These are phyloP conservation scores for Bemisia tabaci DNA, from an alignment of 1,140 invertebrate genomes.

Conservation along the genomic window DNA sequence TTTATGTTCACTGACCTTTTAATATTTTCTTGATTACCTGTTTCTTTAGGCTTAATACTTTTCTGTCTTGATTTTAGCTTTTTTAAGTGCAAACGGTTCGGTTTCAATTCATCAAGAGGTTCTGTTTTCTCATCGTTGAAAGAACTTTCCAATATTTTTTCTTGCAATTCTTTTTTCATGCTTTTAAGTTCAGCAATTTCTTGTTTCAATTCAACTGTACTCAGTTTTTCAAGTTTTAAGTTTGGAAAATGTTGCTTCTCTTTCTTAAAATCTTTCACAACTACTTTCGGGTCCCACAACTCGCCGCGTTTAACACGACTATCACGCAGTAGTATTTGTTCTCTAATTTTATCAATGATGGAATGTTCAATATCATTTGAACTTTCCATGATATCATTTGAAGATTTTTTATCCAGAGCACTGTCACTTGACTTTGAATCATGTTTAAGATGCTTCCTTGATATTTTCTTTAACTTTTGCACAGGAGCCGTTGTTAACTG, in stretches of 20 bases:
- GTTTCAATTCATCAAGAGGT: neutral
- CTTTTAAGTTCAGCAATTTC: neutral
- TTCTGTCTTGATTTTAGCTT: neutral
- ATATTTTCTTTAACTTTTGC: constrained; percentile 22
- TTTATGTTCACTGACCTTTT: neutral
- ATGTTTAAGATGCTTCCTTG: constrained; percentile 14
- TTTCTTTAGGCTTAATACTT: neutral
- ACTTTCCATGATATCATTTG: neutral
- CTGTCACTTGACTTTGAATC: neutral
- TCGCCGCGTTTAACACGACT: too few species aligned
- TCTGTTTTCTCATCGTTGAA: neutral
- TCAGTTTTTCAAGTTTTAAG: neutral
- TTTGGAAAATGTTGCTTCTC: neutral
- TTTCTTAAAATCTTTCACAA: neutral
- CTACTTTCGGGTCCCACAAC: neutral
- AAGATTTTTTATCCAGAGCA: neutral
- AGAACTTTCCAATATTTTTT: neutral
- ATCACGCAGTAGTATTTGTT: neutral
- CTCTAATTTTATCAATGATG: neutral
- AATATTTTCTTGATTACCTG: neutral
- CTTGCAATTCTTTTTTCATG: neutral
- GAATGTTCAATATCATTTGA: neutral
- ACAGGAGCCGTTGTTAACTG: constrained; percentile 32
- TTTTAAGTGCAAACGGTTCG: neutral
- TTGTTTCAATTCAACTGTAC: neutral